A percentile compares a stretch with the other conserved stretches of the same genome.
phyloP scores from a whole-genome alignment of 2,113 vertebrate species.

The Rhizomys pruinosus region DNA sequence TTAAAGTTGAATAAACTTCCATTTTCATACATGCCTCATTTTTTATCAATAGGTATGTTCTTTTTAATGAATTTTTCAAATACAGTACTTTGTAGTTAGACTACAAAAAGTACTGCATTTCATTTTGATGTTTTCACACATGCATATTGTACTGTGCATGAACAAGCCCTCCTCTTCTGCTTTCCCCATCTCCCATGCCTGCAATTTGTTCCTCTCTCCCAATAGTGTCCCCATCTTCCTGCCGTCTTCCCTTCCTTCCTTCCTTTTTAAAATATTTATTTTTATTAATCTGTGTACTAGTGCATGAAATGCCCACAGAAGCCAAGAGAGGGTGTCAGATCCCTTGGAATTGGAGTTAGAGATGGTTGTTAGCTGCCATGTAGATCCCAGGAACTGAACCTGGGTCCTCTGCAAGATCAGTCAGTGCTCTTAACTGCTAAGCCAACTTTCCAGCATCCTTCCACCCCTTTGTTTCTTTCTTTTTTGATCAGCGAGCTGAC shows the following conservation, averaged over 20 bases:
- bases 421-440: no score
- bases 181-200: not conserved
- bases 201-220: not conserved
- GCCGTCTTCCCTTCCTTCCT: not conserved
- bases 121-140: no score
- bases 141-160: not conserved
- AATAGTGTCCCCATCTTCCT: not conserved
- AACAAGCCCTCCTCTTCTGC: not conserved
- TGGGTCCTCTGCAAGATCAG: no score
- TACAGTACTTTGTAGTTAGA: no score
- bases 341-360: no score
- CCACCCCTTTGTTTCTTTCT: no score
- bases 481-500: not conserved
- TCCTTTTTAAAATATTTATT: not conserved
- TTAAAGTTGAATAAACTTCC: not conserved
- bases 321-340: no score
- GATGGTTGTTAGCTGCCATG: no score
- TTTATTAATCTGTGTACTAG: no score
- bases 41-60: not conserved
- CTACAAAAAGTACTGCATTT: not conserved
- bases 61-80: not conserved
- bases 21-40: not conserved
- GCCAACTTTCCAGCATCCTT: no score
- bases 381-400: no score
- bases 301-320: no score